phyloP scores from a whole-genome alignment of 2,888 invertebrate species.

The Megastigmus dorsalis region DNA sequence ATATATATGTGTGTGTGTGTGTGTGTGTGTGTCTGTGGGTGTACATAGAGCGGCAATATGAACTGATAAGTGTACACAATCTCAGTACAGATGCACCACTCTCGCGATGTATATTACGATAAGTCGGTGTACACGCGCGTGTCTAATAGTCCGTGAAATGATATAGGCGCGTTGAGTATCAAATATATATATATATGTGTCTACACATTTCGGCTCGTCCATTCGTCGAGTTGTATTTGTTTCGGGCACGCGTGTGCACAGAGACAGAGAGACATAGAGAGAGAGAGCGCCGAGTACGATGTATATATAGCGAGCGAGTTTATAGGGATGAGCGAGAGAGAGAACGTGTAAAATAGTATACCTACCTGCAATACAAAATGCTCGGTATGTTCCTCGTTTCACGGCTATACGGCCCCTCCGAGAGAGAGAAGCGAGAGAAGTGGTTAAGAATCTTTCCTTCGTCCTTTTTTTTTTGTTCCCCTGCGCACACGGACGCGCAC shows the following conservation, averaged over 20 bases:
- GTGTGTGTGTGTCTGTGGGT: background rate
- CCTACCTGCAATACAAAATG: slow-evolving; percentile 2
- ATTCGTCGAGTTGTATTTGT: background rate
- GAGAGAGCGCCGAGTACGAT: background rate
- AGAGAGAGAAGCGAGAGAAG: no score
- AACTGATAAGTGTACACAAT: no score
- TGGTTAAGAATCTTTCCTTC: background rate
- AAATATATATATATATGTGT: no score
- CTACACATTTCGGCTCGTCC: background rate
- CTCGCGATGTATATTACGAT: slow-evolving; percentile 33
- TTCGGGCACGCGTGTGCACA: background rate
- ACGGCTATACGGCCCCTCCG: background rate
- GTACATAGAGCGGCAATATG: no score
- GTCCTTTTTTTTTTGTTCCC: background rate
- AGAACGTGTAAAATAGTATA: slow-evolving; percentile 12
- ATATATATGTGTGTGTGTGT: slow-evolving; percentile 57
- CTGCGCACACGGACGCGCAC: background rate
- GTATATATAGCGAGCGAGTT: no score
- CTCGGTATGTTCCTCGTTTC: slow-evolving; percentile 1
- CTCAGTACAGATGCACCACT: background rate
- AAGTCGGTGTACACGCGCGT: slow-evolving; percentile 10
- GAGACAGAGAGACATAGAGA: background rate
- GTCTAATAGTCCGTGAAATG: background rate
- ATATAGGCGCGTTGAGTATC: no score
- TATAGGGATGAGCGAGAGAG: no score